Conservation (phyloP, 2,888 invertebrate genomes). For the Scaptomyza flava region DNA sequence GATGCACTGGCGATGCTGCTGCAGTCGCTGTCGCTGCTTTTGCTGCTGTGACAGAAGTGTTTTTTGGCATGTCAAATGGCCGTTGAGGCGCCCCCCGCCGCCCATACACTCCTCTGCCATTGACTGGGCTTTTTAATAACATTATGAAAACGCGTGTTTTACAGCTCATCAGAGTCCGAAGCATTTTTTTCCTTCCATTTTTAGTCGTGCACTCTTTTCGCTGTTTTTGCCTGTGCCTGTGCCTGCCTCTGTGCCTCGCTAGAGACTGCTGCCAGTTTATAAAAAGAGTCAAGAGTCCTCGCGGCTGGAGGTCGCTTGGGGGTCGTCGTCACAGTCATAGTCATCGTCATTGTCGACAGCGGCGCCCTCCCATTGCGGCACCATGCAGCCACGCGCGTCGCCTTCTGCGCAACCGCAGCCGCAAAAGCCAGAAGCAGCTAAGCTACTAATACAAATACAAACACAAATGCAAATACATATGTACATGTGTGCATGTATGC, state of each 20-base stretch:
- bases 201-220: constrained; percentile 55
- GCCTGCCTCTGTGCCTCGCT: constrained; percentile 12
- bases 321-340: constrained; percentile 63
- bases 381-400: constrained; percentile 83
- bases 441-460: constrained; percentile 23
- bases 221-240: constrained; percentile 15
- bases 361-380: constrained; percentile 83
- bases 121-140: constrained; percentile 65
- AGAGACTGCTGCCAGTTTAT: constrained; percentile 49
- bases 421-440: constrained; percentile 67
- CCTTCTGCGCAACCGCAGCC: constrained; percentile 76
- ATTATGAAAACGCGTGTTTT: constrained; percentile 79
- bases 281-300: constrained; percentile 66
- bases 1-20: constrained; percentile 28
- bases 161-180: constrained; percentile 73
- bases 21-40: constrained; percentile 1
- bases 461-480: background rate
- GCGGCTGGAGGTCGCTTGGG: constrained; percentile 75
- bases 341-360: constrained; percentile 64
- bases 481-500: background rate
- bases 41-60: constrained; percentile 77
- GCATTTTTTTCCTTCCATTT: constrained; percentile 62
- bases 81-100: constrained; percentile 50
- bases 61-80: constrained; percentile 80
- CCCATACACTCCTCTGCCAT: constrained; percentile 13